phyloP scores from a whole-genome alignment of 2,888 invertebrate genomes.

The Platycnemis pennipes region DNA sequence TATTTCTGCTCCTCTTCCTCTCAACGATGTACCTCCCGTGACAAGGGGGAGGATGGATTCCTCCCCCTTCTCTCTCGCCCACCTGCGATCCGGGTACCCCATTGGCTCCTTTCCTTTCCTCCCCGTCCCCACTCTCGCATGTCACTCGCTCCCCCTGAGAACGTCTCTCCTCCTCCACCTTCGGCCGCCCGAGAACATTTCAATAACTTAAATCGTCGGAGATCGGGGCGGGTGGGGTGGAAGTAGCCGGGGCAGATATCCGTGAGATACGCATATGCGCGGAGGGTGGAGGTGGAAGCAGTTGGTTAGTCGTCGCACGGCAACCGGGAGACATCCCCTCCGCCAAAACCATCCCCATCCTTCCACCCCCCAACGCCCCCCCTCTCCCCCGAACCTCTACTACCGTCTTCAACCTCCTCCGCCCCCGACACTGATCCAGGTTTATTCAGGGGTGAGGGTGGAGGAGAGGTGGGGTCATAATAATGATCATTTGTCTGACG shows the following conservation, averaged over 20 bases:
- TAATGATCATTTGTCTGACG: slow-evolving; percentile 35
- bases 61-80: background rate
- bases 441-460: background rate
- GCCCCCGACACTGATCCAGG: background rate
- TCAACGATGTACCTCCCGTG: background rate
- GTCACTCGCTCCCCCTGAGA: background rate
- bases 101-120: background rate
- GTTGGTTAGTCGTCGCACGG: slow-evolving; percentile 32
- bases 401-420: background rate
- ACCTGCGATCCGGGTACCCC: background rate
- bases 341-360: background rate
- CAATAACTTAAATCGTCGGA: background rate
- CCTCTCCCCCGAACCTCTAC: background rate
- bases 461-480: background rate
- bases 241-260: background rate
- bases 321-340: background rate
- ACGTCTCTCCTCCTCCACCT: background rate
- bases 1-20: background rate
- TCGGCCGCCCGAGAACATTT: background rate
- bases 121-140: background rate
- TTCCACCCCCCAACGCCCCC: background rate
- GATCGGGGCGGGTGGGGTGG: background rate
- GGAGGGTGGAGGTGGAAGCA: background rate
- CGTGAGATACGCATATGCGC: background rate
- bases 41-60: background rate